A percentile compares a stretch with the other conserved stretches of the same genome.
phyloP scores from a whole-genome alignment of 2,888 invertebrate genomes.

The Heliconius charithonia region DNA sequence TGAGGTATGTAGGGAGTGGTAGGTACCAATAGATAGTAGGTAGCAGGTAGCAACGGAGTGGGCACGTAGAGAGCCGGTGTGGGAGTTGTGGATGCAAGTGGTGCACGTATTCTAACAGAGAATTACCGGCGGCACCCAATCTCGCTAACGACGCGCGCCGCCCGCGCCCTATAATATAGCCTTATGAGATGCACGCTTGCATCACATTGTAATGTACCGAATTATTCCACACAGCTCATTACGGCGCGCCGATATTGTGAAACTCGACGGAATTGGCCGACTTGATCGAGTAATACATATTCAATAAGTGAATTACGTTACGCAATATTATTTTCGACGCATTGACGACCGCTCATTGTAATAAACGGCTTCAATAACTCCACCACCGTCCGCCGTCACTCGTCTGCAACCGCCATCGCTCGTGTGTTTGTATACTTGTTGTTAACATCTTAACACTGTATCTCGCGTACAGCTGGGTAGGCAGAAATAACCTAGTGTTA shows the following conservation, averaged over 20 bases:
- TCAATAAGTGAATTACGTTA: slow-evolving; percentile 39
- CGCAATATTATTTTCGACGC: slow-evolving; percentile 5
- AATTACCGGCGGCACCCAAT: slow-evolving; percentile 46
- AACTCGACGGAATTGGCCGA: slow-evolving; percentile 28
- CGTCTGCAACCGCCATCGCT: no score
- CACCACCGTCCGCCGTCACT: neutral
- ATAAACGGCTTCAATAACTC: neutral
- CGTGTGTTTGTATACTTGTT: no score
- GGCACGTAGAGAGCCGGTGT: slow-evolving; percentile 44
- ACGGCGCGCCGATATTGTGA: slow-evolving; percentile 31
- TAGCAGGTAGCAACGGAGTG: slow-evolving; percentile 16
- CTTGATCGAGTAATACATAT: slow-evolving; percentile 40
- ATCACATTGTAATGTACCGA: slow-evolving; percentile 40
- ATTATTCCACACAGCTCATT: slow-evolving; percentile 37
- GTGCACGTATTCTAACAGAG: slow-evolving; percentile 54
- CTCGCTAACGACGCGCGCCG: slow-evolving; percentile 48
- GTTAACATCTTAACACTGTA: no score
- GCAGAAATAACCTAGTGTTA: no score
- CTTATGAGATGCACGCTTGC: slow-evolving; percentile 49
- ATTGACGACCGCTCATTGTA: neutral
- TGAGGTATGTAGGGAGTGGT: neutral
- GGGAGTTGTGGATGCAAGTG: slow-evolving; percentile 45
- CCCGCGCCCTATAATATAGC: slow-evolving; percentile 48
- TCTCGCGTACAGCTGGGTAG: no score
- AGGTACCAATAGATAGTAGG: neutral